These are phyloP conservation scores for Leucania comma DNA, from an alignment of 2,888 invertebrate genomes.

Conservation along the genomic window DNA sequence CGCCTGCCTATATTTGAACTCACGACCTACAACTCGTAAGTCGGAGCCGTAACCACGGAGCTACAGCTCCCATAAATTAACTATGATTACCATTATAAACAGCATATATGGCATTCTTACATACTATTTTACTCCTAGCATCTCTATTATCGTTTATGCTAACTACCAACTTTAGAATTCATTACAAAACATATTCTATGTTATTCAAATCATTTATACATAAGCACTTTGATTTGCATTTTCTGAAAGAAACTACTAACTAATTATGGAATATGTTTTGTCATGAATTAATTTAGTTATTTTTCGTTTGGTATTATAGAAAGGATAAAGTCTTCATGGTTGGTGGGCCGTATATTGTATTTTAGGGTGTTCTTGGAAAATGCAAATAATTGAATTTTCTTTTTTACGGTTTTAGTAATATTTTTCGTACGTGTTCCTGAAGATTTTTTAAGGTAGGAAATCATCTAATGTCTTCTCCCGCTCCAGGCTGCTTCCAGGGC, in stretches of 20 bases:
- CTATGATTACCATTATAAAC: slow-evolving; percentile 41
- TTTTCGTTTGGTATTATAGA: neutral
- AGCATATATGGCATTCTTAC: slow-evolving; percentile 46
- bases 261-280: neutral
- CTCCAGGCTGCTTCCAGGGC: too few species aligned
- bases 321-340: neutral
- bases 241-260: slow-evolving; percentile 25
- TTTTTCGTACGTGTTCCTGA: too few species aligned
- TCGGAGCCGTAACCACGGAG: too few species aligned
- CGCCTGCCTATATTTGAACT: too few species aligned
- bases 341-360: neutral
- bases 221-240: slow-evolving; percentile 45
- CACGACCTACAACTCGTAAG: too few species aligned
- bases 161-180: slow-evolving; percentile 52
- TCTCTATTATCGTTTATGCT: slow-evolving; percentile 55
- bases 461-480: too few species aligned
- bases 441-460: too few species aligned
- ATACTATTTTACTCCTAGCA: slow-evolving; percentile 47
- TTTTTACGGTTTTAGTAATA: too few species aligned
- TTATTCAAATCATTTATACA: slow-evolving; percentile 53
- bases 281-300: slow-evolving; percentile 25
- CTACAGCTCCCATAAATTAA: slow-evolving; percentile 35
- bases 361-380: neutral
- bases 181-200: slow-evolving; percentile 50
- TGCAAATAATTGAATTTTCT: neutral